phyloP scores from a whole-genome alignment of 2,113 vertebrate genomes.

The Bambusicola thoracicus region DNA sequence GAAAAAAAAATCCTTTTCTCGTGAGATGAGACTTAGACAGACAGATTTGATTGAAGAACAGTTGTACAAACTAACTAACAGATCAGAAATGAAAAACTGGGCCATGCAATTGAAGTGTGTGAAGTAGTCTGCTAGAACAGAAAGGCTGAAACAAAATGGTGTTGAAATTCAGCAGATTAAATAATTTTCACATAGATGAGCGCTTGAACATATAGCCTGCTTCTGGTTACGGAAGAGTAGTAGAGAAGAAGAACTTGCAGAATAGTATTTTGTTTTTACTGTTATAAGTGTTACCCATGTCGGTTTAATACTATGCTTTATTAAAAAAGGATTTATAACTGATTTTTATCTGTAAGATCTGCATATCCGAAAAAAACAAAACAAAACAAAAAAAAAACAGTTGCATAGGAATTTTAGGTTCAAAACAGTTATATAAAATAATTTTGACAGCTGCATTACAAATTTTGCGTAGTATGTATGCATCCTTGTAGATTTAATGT shows the following conservation, averaged over 20 bases:
- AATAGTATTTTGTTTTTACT: not conserved
- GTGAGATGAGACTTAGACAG: not conserved
- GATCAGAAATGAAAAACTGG: not conserved
- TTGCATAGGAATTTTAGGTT: not conserved
- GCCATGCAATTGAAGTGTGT: not conserved
- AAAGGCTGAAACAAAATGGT: not conserved
- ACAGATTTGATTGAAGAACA: not conserved
- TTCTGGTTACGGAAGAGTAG: not conserved
- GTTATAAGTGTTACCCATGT: not conserved
- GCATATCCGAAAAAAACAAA: too few relatives aligned
- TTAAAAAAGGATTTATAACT: not conserved
- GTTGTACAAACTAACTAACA: not conserved
- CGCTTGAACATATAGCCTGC: not conserved
- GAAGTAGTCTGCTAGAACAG: not conserved
- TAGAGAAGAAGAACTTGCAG: not conserved
- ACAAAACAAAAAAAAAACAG: too few relatives aligned
- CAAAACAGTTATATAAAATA: not conserved
- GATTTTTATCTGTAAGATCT: not conserved
- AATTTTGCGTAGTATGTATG: rapidly evolving
- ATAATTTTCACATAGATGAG: not conserved
- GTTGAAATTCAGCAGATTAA: not conserved
- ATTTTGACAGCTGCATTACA: not conserved
- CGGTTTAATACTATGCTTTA: not conserved
- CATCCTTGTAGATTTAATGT: not conserved
- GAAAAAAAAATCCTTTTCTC: not conserved